A percentile compares a stretch with the other conserved stretches of the same genome.
Evolutionary conservation across 2,888 invertebrate genomes (phyloP).

Genomic region (Sepioteuthis lessoniana): DNA sequence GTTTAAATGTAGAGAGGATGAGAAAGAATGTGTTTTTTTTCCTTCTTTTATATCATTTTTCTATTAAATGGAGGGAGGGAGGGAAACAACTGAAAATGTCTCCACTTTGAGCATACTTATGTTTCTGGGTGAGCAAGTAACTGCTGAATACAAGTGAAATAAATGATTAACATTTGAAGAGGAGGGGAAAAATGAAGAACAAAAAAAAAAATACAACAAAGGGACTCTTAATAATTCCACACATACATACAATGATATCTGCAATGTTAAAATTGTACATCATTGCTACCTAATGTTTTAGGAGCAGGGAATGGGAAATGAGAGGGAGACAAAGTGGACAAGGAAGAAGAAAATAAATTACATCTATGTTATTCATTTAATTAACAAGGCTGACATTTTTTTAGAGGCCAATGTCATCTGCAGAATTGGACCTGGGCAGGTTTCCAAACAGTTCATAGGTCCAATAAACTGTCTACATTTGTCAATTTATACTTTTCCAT

Average conservation of each 20-base stretch:
- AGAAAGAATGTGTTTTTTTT: too few species aligned
- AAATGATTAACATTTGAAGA: background rate
- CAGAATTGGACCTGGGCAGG: background rate
- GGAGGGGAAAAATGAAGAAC: background rate
- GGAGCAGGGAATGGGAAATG: background rate
- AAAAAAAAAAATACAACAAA: background rate
- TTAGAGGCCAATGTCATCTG: background rate
- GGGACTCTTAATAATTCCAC: background rate
- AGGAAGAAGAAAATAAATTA: background rate
- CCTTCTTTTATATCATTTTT: too few species aligned
- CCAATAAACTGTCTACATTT: conserved; percentile 15
- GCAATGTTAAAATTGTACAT: background rate
- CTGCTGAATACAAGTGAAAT: background rate
- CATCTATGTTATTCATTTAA: conserved; percentile 1
- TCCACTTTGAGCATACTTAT: background rate
- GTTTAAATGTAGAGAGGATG: too few species aligned
- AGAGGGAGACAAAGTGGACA: background rate
- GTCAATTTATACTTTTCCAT: background rate
- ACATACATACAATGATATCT: background rate
- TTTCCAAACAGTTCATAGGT: background rate
- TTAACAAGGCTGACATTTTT: background rate
- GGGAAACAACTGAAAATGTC: too few species aligned
- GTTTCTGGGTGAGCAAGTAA: background rate
- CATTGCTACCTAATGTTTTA: background rate
- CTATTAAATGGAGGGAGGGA: too few species aligned